Conservation (phyloP, 2,797 vertebrate genomes). For the Onychomys leucogaster region DNA sequence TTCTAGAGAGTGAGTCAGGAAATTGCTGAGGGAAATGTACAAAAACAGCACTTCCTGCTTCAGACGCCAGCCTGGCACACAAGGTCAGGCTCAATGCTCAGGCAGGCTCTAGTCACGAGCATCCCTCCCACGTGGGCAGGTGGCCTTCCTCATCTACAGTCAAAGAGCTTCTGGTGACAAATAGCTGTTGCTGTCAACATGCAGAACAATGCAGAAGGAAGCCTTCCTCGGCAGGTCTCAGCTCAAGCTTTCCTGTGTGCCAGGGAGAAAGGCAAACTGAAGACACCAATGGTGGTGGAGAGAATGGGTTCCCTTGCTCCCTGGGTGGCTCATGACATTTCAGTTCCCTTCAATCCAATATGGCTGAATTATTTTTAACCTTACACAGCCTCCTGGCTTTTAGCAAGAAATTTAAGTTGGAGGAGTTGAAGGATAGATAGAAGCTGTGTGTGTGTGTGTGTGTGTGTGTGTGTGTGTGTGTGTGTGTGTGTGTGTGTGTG, state of each 20-base stretch:
- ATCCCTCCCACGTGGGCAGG: conserved; percentile 80
- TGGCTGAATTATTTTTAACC: conserved; percentile 33
- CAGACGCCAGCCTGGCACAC: conserved; percentile 69
- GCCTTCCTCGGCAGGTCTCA: conserved; percentile 54
- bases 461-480: too few species aligned
- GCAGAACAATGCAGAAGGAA: conserved; percentile 3
- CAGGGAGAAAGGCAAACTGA: conserved; percentile 42
- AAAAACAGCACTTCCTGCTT: conserved; percentile 75
- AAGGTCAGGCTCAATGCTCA: conserved; percentile 75
- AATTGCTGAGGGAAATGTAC: conserved; percentile 55
- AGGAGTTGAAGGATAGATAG: not conserved
- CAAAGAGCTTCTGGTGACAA: conserved; percentile 71
- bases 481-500: not conserved
- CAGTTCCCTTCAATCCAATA: conserved; percentile 5
- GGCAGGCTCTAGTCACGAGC: conserved; percentile 81
- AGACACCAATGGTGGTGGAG: not conserved
- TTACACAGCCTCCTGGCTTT: conserved; percentile 25
- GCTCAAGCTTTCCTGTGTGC: not conserved
- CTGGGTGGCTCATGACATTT: conserved; percentile 26
- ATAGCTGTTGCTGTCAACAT: conserved; percentile 29
- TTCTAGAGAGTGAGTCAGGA: conserved; percentile 56
- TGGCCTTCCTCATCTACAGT: conserved; percentile 77
- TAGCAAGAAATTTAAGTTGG: not conserved
- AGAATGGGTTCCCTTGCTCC: conserved; percentile 62
- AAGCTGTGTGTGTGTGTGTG: not conserved